Percentiles rank a stretch among this genome's conserved stretches.
Conservation (phyloP, 2,113 vertebrate genomes). For the Emydocephalus ijimae region DNA sequence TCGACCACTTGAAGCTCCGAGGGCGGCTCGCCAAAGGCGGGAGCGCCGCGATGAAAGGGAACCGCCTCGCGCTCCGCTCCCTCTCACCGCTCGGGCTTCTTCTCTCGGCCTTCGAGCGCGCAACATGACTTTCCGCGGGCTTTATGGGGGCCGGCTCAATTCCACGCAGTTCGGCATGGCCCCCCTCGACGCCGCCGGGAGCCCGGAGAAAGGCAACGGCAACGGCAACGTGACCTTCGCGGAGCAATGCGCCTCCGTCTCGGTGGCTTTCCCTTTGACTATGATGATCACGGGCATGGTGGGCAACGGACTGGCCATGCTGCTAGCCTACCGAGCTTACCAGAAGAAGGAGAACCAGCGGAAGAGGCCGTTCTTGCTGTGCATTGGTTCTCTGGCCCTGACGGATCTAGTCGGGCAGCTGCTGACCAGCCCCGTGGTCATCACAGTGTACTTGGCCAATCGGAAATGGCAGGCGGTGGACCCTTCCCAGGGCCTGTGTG, state of each 20-base stretch:
- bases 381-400: conserved; percentile 88
- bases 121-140: conserved; percentile 9
- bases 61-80: not conserved
- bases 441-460: conserved; percentile 83
- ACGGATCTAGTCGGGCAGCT: conserved; percentile 91
- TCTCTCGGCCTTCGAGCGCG: not conserved
- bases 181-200: conserved; percentile 39
- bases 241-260: conserved; percentile 73
- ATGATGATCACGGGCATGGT: conserved; percentile 93
- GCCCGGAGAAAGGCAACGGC: conserved; percentile 60
- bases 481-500: conserved; percentile 78
- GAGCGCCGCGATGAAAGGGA: not conserved
- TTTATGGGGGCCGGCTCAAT: conserved; percentile 38
- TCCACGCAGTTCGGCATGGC: conserved; percentile 9
- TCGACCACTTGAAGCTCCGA: not conserved
- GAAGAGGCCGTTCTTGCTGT: conserved; percentile 89
- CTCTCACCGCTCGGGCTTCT: not conserved
- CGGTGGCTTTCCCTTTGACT: conserved; percentile 84
- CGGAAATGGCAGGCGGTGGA: conserved; percentile 80
- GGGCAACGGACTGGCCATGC: conserved; percentile 88
- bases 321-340: conserved; percentile 84
- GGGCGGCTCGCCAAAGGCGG: not conserved
- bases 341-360: conserved; percentile 80
- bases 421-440: conserved; percentile 91
- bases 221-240: conserved; percentile 35